Evolutionary conservation across 2,888 invertebrate genomes (phyloP).

Genomic region (Holacanthella duospinosa): DNA sequence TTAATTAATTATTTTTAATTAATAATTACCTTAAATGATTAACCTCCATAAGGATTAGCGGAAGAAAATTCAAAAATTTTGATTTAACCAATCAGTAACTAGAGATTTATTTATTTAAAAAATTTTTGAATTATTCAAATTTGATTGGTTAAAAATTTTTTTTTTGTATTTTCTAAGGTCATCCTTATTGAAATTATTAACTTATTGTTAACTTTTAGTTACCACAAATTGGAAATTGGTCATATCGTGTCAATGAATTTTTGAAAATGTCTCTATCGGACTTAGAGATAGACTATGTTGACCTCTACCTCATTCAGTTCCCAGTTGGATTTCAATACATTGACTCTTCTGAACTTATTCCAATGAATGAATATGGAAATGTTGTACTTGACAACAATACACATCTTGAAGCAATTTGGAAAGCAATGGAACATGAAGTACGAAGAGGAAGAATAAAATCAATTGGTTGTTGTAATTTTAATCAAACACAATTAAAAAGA

Average conservation of each 20-base stretch:
- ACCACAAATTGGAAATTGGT: conserved; percentile 53
- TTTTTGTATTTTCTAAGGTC: neutral
- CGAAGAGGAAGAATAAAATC: conserved; percentile 58
- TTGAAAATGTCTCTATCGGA: conserved; percentile 57
- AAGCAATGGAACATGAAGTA: conserved; percentile 55
- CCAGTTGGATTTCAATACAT: conserved; percentile 59
- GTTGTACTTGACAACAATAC: conserved; percentile 22
- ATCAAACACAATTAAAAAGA: conserved; percentile 57
- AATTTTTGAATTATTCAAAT: too few relatives aligned
- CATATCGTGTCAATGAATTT: conserved; percentile 56
- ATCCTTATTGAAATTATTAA: neutral
- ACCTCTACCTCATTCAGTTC: conserved; percentile 68
- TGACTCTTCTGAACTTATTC: conserved; percentile 49
- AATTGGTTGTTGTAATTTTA: conserved; percentile 80
- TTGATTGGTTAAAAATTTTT: too few relatives aligned
- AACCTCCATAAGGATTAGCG: neutral
- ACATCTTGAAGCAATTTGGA: conserved; percentile 63
- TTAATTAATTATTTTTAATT: neutral
- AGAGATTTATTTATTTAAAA: too few relatives aligned
- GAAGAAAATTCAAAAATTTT: neutral
- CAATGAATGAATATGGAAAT: conserved; percentile 41
- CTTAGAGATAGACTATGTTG: conserved; percentile 66
- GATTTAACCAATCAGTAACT: too few relatives aligned
- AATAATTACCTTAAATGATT: neutral
- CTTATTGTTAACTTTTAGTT: conserved; percentile 44